phyloP scores from a whole-genome alignment of 23 tunicate species.

The Phallusia fumigata region DNA sequence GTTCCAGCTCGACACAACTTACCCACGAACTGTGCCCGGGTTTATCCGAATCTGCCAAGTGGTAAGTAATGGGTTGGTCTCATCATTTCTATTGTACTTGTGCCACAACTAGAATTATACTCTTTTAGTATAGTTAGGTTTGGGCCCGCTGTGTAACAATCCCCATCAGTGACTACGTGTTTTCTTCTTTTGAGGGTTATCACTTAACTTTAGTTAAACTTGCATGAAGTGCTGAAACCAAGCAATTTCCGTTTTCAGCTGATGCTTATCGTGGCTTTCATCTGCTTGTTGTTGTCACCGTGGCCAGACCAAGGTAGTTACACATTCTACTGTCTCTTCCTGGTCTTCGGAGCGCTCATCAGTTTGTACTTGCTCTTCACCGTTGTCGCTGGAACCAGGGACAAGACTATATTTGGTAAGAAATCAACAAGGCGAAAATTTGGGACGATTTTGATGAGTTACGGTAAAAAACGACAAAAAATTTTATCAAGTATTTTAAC shows the following conservation, averaged over 20 bases:
- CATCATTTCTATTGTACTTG: neutral
- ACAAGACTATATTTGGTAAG: conserved; percentile 64
- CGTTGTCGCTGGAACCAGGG: conserved; percentile 50
- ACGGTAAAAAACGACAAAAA: too few species aligned
- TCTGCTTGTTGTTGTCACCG: conserved; percentile 49
- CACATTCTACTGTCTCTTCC: conserved; percentile 81
- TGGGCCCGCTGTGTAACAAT: too few species aligned
- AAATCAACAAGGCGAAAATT: too few species aligned
- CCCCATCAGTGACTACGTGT: too few species aligned
- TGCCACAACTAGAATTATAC: neutral
- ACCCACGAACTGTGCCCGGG: conserved; percentile 77
- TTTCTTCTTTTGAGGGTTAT: too few species aligned
- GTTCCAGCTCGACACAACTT: conserved; percentile 76
- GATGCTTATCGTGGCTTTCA: conserved; percentile 55
- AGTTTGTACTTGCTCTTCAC: conserved; percentile 71
- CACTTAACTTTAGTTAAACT: neutral
- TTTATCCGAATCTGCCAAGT: conserved; percentile 69
- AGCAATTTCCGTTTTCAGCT: conserved; percentile 31
- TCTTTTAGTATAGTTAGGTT: neutral
- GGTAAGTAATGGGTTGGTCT: conserved; percentile 38
- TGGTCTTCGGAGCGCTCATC: conserved; percentile 61
- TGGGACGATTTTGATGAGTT: too few species aligned
- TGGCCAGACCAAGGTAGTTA: conserved; percentile 79
- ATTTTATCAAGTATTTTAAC: too few species aligned
- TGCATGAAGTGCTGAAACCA: neutral